Evolutionary conservation across 1,140 invertebrate genomes (phyloP), one percentile per base, ranked within the genome.

Genomic region (Dinoponera quadriceps): DNA sequence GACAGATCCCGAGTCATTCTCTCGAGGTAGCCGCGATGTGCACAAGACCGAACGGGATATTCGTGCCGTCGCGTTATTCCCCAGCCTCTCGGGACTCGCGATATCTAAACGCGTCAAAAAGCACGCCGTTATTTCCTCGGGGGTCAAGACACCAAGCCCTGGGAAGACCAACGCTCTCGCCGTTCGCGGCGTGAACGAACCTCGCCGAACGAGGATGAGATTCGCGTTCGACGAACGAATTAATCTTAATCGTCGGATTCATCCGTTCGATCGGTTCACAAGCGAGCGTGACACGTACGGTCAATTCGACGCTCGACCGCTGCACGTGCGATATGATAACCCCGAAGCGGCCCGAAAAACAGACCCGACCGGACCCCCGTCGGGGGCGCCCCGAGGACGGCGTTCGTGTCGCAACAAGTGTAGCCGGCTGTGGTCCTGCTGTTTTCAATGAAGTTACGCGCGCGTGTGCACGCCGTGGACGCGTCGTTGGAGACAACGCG

Each of bases 321-420:
- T n/a, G n/a, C n/a, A n/a, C n/a, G n/a, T n/a, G n/a, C n/a, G n/a
- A n/a, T n/a, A n/a, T n/a, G n/a, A n/a, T n/a, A n/a, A n/a, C n/a
- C n/a, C n/a, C n/a, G n/a, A n/a, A n/a, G n/a, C n/a, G n/a, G n/a
- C n/a, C n/a, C n/a, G n/a, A n/a, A n/a, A n/a, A n/a, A n/a, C n/a
- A n/a, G n/a, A n/a, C n/a, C n/a, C n/a, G n/a, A n/a, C n/a, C n/a
- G n/a, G n/a, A n/a, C n/a, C n/a, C n/a, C n/a, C n/a, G n/a, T n/a
- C n/a, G n/a, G n/a, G n/a, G n/a, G n/a, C n/a, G 14, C 20, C 29
- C 11, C 14, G 48, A 18, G 1, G 54, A 25, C 38, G 27, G n/a
- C 27, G 27, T 29, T n/a, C n/a, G n/a, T n/a, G n/a, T n/a, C 51
- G 75, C 75, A 80, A 71, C 75, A 80, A 80, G 38, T 44, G 38